These are phyloP conservation scores for Syngnathoides biaculeatus DNA, from an alignment of 2,113 vertebrate species.

Conservation along the genomic window DNA sequence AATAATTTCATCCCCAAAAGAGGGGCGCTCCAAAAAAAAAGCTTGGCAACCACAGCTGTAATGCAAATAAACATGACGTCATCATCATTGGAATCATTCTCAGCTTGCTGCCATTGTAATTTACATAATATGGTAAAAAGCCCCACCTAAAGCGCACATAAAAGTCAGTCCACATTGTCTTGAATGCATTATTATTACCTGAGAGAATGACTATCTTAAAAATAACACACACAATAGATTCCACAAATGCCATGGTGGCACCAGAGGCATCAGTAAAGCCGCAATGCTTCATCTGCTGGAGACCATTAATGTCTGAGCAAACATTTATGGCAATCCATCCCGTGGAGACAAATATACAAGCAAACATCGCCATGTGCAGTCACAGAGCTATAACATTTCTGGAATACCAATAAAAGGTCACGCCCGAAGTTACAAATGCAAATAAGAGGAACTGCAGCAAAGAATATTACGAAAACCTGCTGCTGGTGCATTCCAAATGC, in stretches of 20 bases:
- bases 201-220: neutral
- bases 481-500: conserved; percentile 34
- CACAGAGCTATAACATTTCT: neutral
- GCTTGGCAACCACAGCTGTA: too few relatives aligned
- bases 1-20: too few relatives aligned
- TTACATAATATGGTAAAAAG: neutral
- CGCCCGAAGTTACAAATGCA: conserved; percentile 30
- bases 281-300: neutral
- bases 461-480: conserved; percentile 8
- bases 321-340: neutral
- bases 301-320: neutral
- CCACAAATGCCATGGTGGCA: neutral
- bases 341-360: conserved; percentile 1
- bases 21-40: too few relatives aligned
- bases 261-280: neutral
- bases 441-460: conserved; percentile 10
- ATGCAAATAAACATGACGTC: too few relatives aligned
- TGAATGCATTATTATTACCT: neutral
- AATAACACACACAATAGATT: neutral
- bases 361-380: conserved; percentile 1
- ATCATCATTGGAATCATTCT: too few relatives aligned
- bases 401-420: conserved; percentile 6
- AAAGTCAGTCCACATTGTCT: neutral
- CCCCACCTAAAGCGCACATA: neutral
- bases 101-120: neutral